Evolutionary conservation across 1,140 invertebrate genomes (phyloP), one percentile per base, ranked within the genome.

Genomic region (Holcopasites calliopsidis): DNA sequence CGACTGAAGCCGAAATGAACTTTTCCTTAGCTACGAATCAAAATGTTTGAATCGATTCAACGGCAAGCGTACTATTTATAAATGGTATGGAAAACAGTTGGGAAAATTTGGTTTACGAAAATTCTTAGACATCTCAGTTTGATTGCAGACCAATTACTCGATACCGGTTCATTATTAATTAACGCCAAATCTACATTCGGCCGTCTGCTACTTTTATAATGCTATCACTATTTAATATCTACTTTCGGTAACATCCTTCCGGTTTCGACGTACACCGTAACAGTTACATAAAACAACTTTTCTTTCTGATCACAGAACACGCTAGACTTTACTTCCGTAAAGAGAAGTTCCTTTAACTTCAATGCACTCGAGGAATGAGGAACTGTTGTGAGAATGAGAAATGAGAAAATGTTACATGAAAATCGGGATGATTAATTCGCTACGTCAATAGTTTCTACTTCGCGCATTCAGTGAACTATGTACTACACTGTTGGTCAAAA

Each of bases 1-100:
- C 13, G 61, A 49, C 42, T 28, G 61, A 64, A 42, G 33, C 26
- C 10, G 60, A 62, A 62, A 62, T 18, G 60, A 31, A 44, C 26
- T n/a, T 44, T 21, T 28, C 5, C 26, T 47, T 31, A 1, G 11
- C 4, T 58, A 16, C 21, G 4, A 7, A 10, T 23, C 11, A 4
- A 8, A 10, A 44, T 6, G 18, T 44, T 44, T 44, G 2, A 44
- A 6, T 44, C 42, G 31, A 31, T 2, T 58, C 3, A 21, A 21
- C 18, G 11, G 10, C 35, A n/a, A 1, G 10, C n/a, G 0, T 1
- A n/a, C 4, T 18, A 16, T 8, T 11, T 26, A n/a, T n/a, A 57
- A 31, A n/a, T 55, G n/a, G 21, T n/a, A n/a, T n/a, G n/a, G n/a
- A n/a, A n/a, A n/a, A n/a, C n/a, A n/a, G n/a, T n/a, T n/a, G n/a